These are phyloP conservation scores for Megaleporinus macrocephalus DNA, from an alignment of 2,113 vertebrate species.

Conservation along the genomic window DNA sequence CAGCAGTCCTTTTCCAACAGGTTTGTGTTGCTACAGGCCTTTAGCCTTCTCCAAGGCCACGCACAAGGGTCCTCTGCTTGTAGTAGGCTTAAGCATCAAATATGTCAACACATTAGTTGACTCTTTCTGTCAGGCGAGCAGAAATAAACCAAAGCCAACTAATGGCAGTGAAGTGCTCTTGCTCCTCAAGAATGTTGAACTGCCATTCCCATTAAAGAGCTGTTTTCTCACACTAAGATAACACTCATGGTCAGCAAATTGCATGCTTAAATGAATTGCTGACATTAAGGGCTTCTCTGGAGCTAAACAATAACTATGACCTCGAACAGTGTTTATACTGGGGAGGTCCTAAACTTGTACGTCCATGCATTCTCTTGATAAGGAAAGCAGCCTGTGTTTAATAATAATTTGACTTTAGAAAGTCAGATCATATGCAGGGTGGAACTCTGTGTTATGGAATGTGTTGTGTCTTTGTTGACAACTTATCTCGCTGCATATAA, in stretches of 20 bases:
- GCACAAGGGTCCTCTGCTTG: neutral
- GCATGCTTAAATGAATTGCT: neutral
- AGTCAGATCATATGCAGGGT: neutral
- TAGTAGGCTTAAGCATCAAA: neutral
- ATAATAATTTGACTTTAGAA: neutral
- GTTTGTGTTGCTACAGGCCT: neutral
- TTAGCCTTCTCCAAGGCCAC: neutral
- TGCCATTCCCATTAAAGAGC: conserved; percentile 19
- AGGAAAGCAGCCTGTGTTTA: neutral
- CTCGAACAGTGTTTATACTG: neutral
- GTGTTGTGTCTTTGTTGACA: neutral
- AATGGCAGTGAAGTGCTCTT: neutral
- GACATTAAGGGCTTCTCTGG: neutral
- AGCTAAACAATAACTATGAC: conserved; percentile 19
- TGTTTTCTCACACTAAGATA: conserved; percentile 8
- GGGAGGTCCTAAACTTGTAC: neutral
- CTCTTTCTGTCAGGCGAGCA: neutral
- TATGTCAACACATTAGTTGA: neutral
- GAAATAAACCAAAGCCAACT: conserved; percentile 2
- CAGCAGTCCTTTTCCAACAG: conserved; percentile 1
- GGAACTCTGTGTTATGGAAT: neutral
- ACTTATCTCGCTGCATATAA: neutral
- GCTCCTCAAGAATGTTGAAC: conserved; percentile 12
- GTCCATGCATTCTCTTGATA: neutral
- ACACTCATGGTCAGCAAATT: conserved; percentile 8